Evolutionary conservation across 1,140 invertebrate species (phyloP).

Genomic region (Plodia interpunctella): DNA sequence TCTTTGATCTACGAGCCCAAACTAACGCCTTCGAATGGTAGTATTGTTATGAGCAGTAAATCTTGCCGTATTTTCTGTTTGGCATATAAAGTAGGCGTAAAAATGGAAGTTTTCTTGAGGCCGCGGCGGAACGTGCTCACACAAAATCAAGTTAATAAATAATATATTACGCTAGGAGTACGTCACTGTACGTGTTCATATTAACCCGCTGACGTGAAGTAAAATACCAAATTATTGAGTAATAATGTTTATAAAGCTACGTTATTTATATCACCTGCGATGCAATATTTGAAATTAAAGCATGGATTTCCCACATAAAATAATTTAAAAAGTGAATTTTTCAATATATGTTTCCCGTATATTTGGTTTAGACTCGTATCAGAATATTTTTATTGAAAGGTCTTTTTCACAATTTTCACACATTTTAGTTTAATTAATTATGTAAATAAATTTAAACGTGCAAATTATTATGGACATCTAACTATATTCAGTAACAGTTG

Average conservation of each 20-base stretch:
- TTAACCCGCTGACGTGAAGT: background rate
- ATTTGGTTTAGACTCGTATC: no score
- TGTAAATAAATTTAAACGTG: no score
- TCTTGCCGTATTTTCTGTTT: conserved; percentile 9
- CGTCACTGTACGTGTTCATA: background rate
- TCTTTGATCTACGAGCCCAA: background rate
- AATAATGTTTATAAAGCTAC: background rate
- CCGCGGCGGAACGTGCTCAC: conserved; percentile 10
- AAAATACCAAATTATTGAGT: background rate
- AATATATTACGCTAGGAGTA: conserved; percentile 3
- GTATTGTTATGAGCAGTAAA: conserved; percentile 4
- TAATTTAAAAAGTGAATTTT: no score
- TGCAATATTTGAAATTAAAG: background rate
- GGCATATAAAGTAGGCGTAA: conserved; percentile 20
- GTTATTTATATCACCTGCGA: no score
- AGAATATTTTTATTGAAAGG: no score
- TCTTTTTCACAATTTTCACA: no score
- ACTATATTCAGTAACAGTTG: no score
- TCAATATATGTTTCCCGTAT: no score
- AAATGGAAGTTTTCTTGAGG: conserved; percentile 2
- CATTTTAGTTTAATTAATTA: no score
- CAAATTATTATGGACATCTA: no score
- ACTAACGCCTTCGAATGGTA: background rate
- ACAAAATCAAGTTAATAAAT: conserved; percentile 23
- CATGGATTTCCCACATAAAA: no score